These are phyloP conservation scores for Rhadina sibilatrix DNA, from an alignment of 2,113 vertebrate genomes.

Conservation along the genomic window DNA sequence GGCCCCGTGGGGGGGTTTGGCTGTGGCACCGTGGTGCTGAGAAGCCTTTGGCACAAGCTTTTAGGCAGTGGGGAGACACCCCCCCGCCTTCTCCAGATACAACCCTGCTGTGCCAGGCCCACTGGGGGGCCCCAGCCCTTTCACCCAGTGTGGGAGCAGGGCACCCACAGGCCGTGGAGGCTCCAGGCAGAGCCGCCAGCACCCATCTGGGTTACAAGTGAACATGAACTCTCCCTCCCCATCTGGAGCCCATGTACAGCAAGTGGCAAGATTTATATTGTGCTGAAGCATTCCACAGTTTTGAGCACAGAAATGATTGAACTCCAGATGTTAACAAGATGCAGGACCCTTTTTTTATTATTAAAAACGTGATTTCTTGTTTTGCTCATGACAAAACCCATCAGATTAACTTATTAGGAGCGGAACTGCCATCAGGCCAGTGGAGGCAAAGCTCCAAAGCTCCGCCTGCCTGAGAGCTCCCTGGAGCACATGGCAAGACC, in stretches of 20 bases:
- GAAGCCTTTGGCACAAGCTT: background rate
- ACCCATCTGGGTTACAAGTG: constrained; percentile 73
- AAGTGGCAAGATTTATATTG: constrained; percentile 81
- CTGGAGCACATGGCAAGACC: background rate
- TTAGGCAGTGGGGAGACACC: background rate
- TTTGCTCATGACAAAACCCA: constrained; percentile 80
- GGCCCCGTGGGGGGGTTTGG: fast-evolving
- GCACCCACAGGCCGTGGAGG: constrained; percentile 33
- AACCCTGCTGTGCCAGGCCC: constrained; percentile 36
- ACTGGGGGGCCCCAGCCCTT: constrained; percentile 15
- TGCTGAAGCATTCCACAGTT: constrained; percentile 82
- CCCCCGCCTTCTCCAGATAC: background rate
- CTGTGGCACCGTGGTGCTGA: background rate
- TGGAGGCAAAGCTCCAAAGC: constrained; percentile 11
- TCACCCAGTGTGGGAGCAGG: background rate
- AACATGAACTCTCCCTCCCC: constrained; percentile 68
- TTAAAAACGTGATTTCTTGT: constrained; percentile 82
- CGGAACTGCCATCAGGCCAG: constrained; percentile 59
- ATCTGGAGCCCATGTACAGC: constrained; percentile 79
- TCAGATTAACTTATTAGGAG: constrained; percentile 79
- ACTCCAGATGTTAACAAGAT: constrained; percentile 85
- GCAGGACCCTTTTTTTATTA: constrained; percentile 77
- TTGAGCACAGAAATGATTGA: constrained; percentile 82
- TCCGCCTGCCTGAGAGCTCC: background rate
- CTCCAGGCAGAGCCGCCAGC: constrained; percentile 64